phyloP scores from a whole-genome alignment of 2,888 invertebrate genomes.

The Hoplodrina blanda region DNA sequence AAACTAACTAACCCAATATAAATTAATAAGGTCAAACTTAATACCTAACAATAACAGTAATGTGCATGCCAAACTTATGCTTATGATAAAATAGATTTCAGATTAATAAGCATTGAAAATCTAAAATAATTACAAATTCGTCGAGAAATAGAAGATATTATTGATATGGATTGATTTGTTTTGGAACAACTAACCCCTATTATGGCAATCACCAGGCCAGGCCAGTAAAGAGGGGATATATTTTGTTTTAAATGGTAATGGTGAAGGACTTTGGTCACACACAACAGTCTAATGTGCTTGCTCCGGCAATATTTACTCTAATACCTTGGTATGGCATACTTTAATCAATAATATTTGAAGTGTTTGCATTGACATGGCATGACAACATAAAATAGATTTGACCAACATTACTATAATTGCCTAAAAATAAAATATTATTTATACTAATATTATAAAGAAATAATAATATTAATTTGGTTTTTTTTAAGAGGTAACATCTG shows the following conservation, averaged over 20 bases:
- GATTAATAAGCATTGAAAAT: background rate
- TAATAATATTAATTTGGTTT: too few species aligned
- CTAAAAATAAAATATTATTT: background rate
- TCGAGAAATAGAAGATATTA: background rate
- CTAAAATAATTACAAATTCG: background rate
- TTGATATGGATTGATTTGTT: too few species aligned
- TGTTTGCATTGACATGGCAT: background rate
- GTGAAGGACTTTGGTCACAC: background rate
- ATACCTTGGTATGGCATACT: background rate
- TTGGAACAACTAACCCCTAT: too few species aligned
- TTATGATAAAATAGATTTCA: background rate
- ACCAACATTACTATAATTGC: too few species aligned
- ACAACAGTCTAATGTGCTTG: background rate
- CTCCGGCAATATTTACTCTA: background rate
- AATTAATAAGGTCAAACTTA: background rate
- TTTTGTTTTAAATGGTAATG: background rate
- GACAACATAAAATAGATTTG: background rate
- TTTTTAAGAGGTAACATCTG: too few species aligned
- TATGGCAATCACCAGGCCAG: background rate
- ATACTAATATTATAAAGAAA: background rate
- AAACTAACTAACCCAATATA: too few species aligned
- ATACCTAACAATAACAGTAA: background rate
- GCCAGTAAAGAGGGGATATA: background rate
- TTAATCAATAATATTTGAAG: background rate
- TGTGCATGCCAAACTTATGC: background rate